phyloP scores from a whole-genome alignment of 1,140 invertebrate genomes.

The Agrilus planipennis region DNA sequence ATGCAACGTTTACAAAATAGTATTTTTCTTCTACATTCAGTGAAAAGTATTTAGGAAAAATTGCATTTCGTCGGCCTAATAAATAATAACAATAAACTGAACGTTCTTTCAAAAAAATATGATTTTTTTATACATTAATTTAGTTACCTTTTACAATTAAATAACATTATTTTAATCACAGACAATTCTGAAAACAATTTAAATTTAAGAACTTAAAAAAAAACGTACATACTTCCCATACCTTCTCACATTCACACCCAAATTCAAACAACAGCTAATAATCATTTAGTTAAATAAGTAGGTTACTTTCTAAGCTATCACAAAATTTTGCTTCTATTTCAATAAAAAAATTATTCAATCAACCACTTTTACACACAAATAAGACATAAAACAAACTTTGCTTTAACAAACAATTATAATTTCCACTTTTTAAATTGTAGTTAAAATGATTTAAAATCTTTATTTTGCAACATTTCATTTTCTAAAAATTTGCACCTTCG shows the following conservation, averaged over 20 bases:
- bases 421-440: neutral
- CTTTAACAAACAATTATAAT: too few relatives aligned
- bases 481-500: neutral
- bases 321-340: too few relatives aligned
- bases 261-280: slow-evolving; percentile 2
- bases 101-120: slow-evolving; percentile 2
- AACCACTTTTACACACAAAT: too few relatives aligned
- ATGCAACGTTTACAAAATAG: too few relatives aligned
- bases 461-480: neutral
- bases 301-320: neutral
- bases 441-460: neutral
- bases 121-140: neutral
- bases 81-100: too few relatives aligned
- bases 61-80: too few relatives aligned
- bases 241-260: slow-evolving; percentile 1
- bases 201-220: slow-evolving; percentile 9
- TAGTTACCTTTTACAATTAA: slow-evolving; percentile 11
- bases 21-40: too few relatives aligned
- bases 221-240: neutral
- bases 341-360: too few relatives aligned
- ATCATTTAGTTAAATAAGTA: slow-evolving; percentile 3
- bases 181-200: slow-evolving; percentile 15
- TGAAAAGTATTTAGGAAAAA: too few relatives aligned
- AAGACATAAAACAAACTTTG: too few relatives aligned
- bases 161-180: slow-evolving; percentile 15